Base-by-base conservation (phyloP, 2,113 vertebrate genomes). In the Benthochromis sp. region DNA sequence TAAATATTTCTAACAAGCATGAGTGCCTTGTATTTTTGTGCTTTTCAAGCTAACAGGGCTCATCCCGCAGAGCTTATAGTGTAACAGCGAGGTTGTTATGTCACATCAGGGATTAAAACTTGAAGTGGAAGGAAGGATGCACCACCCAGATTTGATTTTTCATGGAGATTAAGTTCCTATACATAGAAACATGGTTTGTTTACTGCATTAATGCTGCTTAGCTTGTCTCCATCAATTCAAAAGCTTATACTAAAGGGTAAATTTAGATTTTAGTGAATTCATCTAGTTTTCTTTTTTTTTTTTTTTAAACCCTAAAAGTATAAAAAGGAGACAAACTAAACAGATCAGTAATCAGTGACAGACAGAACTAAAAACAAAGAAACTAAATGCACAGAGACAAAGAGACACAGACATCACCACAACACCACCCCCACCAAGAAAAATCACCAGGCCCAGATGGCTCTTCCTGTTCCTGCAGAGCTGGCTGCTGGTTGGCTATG, bases 381-480 rank as follows among this genome's bases (percentile, higher is more conserved):
- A 63, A 24, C 10, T 31, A 19, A 82, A 86, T 4, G 52, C 43
- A 80, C 21, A 73, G 29, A 40, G 82, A 86, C 54, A 90, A 47
- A 71, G n/a, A 88, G 27, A 83, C 34, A 38, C 2, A 76, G 29
- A 83, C 21, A 78, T 38, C 16, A 29, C 36, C 71, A 87, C 66
- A 84, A 88, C 80, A 89, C 84, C 88, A 79, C 83, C 84, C 86
- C 84, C 66, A 85, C 84, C 90, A 93, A 66, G 83, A 84, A 54
- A 84, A 90, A 90, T 84, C 93, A 84, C 86, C 91, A 91, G 87
- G 95, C 84, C 95, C 96, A 97, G 96, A 97, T 96, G 96, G 95
- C 78, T 91, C 89, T 92, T 95, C 89, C 90, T 93, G 84, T 90
- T 93, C 94, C 94, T 89, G 90, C 89, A 40, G 93, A 29, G 92